Evolutionary conservation across 2,113 vertebrate species (phyloP).

Genomic region (Periophthalmus modestus): DNA sequence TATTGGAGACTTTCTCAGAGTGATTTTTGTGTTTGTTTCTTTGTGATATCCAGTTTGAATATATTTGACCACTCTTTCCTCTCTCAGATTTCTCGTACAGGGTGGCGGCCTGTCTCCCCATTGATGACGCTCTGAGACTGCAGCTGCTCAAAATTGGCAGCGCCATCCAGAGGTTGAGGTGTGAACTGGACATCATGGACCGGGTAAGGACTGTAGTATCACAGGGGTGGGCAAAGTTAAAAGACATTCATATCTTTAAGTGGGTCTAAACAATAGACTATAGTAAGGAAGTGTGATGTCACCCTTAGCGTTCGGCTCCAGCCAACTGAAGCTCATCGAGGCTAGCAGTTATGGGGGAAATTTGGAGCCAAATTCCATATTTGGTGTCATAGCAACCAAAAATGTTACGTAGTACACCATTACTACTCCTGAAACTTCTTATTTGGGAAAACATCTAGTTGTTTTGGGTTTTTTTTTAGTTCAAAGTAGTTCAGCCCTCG

Average conservation of each 20-base stretch:
- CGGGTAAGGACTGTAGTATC: conserved; percentile 77
- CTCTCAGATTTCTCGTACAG: conserved; percentile 95
- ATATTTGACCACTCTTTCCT: background rate
- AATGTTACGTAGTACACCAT: no score
- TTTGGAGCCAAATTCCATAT: no score
- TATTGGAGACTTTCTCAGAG: background rate
- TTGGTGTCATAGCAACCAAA: no score
- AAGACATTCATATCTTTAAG: background rate
- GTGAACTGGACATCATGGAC: conserved; percentile 97
- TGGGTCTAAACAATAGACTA: background rate
- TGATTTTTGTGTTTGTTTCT: background rate
- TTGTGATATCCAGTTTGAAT: background rate
- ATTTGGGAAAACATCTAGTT: no score
- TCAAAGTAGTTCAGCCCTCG: background rate
- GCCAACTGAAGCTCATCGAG: no score
- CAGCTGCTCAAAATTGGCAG: conserved; percentile 94
- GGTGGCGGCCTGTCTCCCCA: conserved; percentile 96
- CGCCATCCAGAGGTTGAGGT: conserved; percentile 93
- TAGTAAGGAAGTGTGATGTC: no score
- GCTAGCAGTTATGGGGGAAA: no score
- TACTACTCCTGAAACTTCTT: no score
- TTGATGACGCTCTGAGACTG: conserved; percentile 90
- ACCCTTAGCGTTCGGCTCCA: no score
- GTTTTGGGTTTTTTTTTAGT: background rate
- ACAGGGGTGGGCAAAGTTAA: background rate